Evolutionary conservation across 2,888 invertebrate genomes (phyloP), one percentile per base, ranked within the genome.

Genomic region (Cryptophagus acutangulus): DNA sequence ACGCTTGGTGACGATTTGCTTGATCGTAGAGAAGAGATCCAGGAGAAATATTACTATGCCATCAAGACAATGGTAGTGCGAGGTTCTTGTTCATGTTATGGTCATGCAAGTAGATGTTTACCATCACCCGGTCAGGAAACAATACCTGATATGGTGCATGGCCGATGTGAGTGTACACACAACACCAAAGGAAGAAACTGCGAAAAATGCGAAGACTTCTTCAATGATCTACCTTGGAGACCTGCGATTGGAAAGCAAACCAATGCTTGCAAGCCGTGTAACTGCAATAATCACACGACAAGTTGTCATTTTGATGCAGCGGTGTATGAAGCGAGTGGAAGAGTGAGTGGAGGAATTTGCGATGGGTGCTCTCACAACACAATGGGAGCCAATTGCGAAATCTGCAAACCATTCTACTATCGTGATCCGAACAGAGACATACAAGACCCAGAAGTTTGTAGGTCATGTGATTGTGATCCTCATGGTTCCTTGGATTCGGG

Each of bases 61-160:
- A 87, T 99, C 52, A 90, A 87, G 56, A 92, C 97, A 65, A 94
- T 99, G 93, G 88, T 94, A 14, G 94, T 99, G 4, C 78, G 97
- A 55, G 99, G 99, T 2, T 95, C 95, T 2, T 99, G 99, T 70
- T 97, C 96, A 1, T 99, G 99, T 69, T 99, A 99, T 67, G 99
- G 99, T 0, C 99, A 99, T 67, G 99, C 99, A n/a, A 88, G 87
- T 31, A 77, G 84, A 36, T 92, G 91, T 67, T 71, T 90, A 47
- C 90, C 89, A 2, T 70, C 87, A 59, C 82, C 84, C 10, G 84
- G 82, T 38, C 82, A 84, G 8, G 75, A 78, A 37, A 75, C 82
- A 24, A 82, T 81, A 53, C 81, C 79, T 29, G 88, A 89, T 62
- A 92, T 92, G 96, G 96, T 99, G 1, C 93, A 97, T 66, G 97